Percentiles rank a stretch among this genome's conserved stretches.
phyloP scores from a whole-genome alignment of 1,140 invertebrate species.

The Luehdorfia chinensis region DNA sequence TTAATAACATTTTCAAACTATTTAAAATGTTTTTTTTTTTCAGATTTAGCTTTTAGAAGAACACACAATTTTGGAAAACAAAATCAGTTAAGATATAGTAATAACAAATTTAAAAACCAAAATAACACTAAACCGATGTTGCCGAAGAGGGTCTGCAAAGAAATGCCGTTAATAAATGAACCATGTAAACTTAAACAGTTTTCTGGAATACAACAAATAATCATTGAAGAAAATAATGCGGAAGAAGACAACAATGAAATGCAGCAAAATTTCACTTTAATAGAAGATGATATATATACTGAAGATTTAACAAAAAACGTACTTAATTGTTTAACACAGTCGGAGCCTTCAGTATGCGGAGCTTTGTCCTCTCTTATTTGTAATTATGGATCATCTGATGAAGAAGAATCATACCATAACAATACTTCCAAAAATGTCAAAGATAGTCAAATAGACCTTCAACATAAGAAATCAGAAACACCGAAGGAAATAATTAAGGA shows the following conservation, averaged over 20 bases:
- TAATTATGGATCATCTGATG: conserved; percentile 76
- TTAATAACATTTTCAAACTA: no score
- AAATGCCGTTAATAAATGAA: conserved; percentile 25
- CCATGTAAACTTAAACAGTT: conserved; percentile 47
- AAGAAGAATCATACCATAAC: conserved; percentile 48
- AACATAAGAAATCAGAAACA: conserved; percentile 18
- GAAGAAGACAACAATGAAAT: conserved; percentile 24
- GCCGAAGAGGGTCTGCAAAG: conserved; percentile 28
- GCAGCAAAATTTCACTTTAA: conserved; percentile 23
- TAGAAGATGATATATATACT: conserved; percentile 54
- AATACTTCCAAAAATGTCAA: conserved; percentile 21
- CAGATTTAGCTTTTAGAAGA: background rate
- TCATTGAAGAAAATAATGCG: conserved; percentile 27
- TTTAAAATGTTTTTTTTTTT: no score
- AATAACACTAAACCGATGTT: conserved; percentile 13
- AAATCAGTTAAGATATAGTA: background rate
- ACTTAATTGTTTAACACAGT: conserved; percentile 11
- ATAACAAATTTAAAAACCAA: background rate
- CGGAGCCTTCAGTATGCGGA: conserved; percentile 61
- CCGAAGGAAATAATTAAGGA: conserved; percentile 18
- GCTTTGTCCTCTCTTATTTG: conserved; percentile 75
- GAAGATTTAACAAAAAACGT: conserved; percentile 16
- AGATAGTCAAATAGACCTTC: conserved; percentile 16
- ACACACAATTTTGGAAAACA: conserved; percentile 10
- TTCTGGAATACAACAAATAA: conserved; percentile 46